Evolutionary conservation across 1,140 invertebrate genomes (phyloP), one percentile per base, ranked within the genome.

Genomic region (Steinernema feltiae): DNA sequence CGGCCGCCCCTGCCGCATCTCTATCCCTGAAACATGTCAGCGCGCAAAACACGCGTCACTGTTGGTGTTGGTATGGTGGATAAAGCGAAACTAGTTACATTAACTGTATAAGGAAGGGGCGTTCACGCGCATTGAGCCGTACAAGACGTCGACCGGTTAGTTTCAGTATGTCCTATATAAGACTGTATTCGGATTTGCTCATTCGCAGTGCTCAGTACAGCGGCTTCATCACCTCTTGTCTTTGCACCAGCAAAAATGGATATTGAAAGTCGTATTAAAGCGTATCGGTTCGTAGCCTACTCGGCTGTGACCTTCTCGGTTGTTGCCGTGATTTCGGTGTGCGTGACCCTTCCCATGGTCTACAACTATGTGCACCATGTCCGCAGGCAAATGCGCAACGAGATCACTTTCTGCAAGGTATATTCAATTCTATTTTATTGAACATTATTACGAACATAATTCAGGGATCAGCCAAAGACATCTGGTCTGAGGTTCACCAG

Each of bases 381-480:
- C 75, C 75, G 77, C 71, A 78, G 76, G 53, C 71, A 69, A 48
- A 74, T 79, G 76, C 63, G 73, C 46, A 69, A 77, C 72, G 78
- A 79, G 76, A 70, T 78, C 32, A 32, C 69, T 31, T 79, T 75
- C 72, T 79, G 78, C 76, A 77, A 74, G 48, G 72, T 71, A 32
- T 24, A 27, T 27, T 63, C 24, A 27, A 3, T 63, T 63, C 3
- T 21, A 3, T n/a, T 63, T 27, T 63, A 63, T 63, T 63, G 24
- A 2, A 35, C 30, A 18, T 77, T n/a, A n/a, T n/a, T n/a, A n/a
- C n/a, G n/a, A n/a, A n/a, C n/a, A n/a, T n/a, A n/a, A n/a, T n/a
- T 69, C 48, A 79, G 78, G 78, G 78, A 63, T 79, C 78, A 32
- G 78, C 78, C 69, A 79, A 79, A 77, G 78, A 79, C 32, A 79